These are phyloP conservation scores for Apeltes quadracus DNA, from an alignment of 2,113 vertebrate genomes.

Conservation along the genomic window DNA sequence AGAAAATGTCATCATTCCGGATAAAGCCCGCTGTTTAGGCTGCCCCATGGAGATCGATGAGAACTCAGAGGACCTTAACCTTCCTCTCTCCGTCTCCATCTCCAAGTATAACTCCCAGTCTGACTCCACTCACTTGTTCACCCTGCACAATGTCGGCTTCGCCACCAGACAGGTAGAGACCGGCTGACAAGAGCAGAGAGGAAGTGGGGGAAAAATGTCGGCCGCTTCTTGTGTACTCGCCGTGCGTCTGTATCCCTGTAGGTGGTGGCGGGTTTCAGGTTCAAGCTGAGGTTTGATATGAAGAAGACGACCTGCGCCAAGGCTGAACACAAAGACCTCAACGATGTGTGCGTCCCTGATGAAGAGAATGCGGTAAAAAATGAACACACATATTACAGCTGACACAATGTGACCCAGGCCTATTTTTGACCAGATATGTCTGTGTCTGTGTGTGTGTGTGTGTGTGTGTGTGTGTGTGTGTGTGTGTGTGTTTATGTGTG, in stretches of 20 bases:
- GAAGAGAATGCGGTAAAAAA: constrained; percentile 77
- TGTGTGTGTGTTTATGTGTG: constrained; percentile 21
- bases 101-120: constrained; percentile 79
- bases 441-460: not conserved
- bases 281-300: constrained; percentile 80
- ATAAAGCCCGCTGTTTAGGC: constrained; percentile 76
- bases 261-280: constrained; percentile 87
- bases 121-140: constrained; percentile 73
- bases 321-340: constrained; percentile 77
- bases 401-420: not conserved
- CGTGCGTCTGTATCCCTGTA: constrained; percentile 52
- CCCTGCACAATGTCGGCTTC: constrained; percentile 65
- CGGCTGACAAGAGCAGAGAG: not conserved
- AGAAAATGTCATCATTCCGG: constrained; percentile 32
- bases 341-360: constrained; percentile 75
- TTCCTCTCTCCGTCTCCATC: constrained; percentile 76
- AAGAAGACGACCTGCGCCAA: constrained; percentile 88
- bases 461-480: constrained; percentile 23
- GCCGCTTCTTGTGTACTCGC: not conserved
- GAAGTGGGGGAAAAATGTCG: not conserved
- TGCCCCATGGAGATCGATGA: constrained; percentile 75
- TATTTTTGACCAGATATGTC: not conserved
- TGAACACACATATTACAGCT: not conserved
- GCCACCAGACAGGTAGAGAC: constrained; percentile 85
- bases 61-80: constrained; percentile 70